Evolutionary conservation across 2,888 invertebrate genomes (phyloP).

Genomic region (Rhogogaster chlorosoma): DNA sequence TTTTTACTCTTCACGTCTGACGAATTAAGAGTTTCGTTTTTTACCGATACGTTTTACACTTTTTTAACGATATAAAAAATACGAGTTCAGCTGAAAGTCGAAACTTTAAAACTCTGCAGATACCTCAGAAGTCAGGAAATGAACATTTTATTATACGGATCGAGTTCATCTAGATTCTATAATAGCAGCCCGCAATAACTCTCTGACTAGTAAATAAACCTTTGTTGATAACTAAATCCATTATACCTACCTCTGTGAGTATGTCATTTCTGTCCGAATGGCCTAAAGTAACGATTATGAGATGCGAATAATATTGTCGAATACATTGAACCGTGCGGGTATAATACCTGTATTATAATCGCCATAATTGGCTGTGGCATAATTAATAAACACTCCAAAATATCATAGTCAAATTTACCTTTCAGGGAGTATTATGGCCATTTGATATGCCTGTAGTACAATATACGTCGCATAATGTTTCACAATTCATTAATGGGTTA

Average conservation of each 20-base stretch:
- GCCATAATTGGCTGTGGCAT: not conserved
- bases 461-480: not conserved
- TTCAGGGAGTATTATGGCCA: not conserved
- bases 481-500: not conserved
- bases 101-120: not conserved
- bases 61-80: not conserved
- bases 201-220: not conserved
- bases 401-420: not conserved
- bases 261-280: not conserved
- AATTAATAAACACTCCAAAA: not conserved
- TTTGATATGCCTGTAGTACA: not conserved
- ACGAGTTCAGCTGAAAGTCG: not conserved
- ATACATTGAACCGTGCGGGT: not conserved
- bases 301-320: slow-evolving; percentile 9
- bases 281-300: not conserved
- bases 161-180: not conserved
- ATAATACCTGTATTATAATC: not conserved
- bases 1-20: not conserved
- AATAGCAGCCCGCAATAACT: not conserved
- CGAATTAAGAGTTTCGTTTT: not conserved
- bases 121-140: not conserved
- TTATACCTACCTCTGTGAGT: not conserved
- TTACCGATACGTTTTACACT: not conserved
- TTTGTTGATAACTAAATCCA: slow-evolving; percentile 13
- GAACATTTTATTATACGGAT: not conserved